These are phyloP conservation scores for Campopleginae sp. DNA, from an alignment of 2,888 invertebrate genomes.

Conservation along the genomic window DNA sequence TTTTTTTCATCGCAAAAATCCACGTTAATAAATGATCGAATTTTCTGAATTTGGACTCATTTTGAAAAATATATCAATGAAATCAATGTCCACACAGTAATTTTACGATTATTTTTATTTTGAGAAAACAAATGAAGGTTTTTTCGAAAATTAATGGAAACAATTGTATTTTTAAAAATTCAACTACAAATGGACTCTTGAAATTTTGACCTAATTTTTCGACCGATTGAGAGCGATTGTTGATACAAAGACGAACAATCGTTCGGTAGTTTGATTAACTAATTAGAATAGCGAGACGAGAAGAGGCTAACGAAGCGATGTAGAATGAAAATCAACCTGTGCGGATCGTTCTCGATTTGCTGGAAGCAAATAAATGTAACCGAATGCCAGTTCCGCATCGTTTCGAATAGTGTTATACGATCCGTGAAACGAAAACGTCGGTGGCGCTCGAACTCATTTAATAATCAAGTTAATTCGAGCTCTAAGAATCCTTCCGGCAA, in stretches of 20 bases:
- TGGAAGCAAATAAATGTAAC: slow-evolving; percentile 47
- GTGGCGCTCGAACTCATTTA: slow-evolving; percentile 1
- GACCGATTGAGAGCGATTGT: neutral
- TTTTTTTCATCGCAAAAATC: no score
- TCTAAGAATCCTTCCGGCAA: neutral
- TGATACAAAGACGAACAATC: neutral
- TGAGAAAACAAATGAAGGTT: no score
- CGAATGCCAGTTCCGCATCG: slow-evolving; percentile 55
- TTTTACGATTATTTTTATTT: no score
- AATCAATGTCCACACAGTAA: no score
- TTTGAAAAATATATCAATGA: no score
- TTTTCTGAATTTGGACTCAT: no score
- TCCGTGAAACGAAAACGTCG: slow-evolving; percentile 60
- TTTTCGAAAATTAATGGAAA: neutral
- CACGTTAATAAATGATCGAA: no score
- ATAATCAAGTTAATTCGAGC: slow-evolving; percentile 48
- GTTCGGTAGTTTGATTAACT: slow-evolving; percentile 18
- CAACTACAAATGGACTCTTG: neutral
- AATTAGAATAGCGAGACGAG: slow-evolving; percentile 2
- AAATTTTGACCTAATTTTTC: neutral
- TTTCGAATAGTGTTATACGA: slow-evolving; percentile 53
- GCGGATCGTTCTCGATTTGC: slow-evolving; percentile 26
- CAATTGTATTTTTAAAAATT: neutral
- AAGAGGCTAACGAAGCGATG: slow-evolving; percentile 52
- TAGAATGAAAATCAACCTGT: slow-evolving; percentile 24